Percentiles rank a stretch among this genome's conserved stretches.
Conservation (phyloP, 1,140 invertebrate species). For the Prorops nasuta region DNA sequence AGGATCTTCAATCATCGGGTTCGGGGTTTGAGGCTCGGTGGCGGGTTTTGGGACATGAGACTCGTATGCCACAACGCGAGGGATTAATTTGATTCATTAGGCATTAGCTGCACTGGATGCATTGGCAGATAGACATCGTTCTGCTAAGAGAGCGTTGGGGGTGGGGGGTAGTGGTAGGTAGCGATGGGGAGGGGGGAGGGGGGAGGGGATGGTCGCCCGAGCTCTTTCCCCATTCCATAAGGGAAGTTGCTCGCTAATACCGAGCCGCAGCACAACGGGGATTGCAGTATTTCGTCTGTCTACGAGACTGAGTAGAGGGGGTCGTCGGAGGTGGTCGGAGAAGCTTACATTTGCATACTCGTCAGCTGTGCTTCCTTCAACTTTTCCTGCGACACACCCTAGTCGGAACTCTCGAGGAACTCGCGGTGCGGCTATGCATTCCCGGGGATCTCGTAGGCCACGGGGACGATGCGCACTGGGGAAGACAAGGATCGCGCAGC, state of each 20-base stretch:
- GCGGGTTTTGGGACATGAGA: too few species aligned
- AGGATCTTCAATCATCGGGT: too few species aligned
- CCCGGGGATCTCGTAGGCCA: too few species aligned
- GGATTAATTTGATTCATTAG: too few species aligned
- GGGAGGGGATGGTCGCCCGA: background rate
- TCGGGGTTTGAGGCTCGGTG: too few species aligned
- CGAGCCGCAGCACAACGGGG: conserved; percentile 37
- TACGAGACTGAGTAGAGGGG: conserved; percentile 8
- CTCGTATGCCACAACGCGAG: too few species aligned
- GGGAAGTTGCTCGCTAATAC: conserved; percentile 40
- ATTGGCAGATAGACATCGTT: too few species aligned
- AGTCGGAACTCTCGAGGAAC: conserved; percentile 26
- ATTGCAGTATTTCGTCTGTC: conserved; percentile 39
- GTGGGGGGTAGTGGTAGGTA: background rate
- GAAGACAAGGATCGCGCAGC: conserved; percentile 33
- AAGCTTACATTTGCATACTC: conserved; percentile 55
- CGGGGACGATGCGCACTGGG: too few species aligned
- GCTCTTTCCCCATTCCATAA: too few species aligned
- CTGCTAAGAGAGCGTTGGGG: too few species aligned
- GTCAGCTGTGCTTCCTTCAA: conserved; percentile 59
- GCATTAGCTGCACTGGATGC: too few species aligned
- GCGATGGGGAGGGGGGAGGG: background rate
- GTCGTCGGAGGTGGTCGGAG: conserved; percentile 10
- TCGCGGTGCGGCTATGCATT: conserved; percentile 29
- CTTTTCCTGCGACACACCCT: conserved; percentile 53